Base-by-base conservation (phyloP, 2,888 invertebrate species). In the Trissonchulus sp. region DNA sequence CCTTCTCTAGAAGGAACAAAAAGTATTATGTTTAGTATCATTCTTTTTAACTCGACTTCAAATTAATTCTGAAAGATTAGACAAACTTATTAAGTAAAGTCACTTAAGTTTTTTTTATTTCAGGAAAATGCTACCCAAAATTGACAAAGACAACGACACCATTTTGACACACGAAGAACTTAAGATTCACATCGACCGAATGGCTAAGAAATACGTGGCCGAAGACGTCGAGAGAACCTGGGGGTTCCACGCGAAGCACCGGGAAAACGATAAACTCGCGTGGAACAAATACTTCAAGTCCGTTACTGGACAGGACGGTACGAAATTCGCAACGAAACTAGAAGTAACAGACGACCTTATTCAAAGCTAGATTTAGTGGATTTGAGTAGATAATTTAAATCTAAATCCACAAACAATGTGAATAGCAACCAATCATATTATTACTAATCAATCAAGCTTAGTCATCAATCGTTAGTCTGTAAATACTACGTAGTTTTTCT, bases 211-310 rank as follows among this genome's bases (percentile, higher is more conserved):
- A 33, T 77, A 78, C 30, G 79, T 80, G 8, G 77, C 79, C n/a
- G 79, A 79, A 18, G 80, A 80, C 68, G 77, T 81, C n/a, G 78
- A 81, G 34, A 71, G 78, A 33, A 80, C 80, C 72, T 81, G 81
- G 81, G 76, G 68, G 18, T 80, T 79, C 48, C 81, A 80, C 75
- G 68, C 77, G 68, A 76, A 78, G 62, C 79, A 79, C 1, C 78
- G 79, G 36, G 74, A 79, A 48, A 78, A 78, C 74, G 77, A 79
- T 68, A 79, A 78, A 8, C 65, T 81, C 0, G 68, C 77, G 1
- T 81, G 81, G 81, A 79, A 81, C 36, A 72, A 79, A 62, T 81
- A 81, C 60, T 68, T 77, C 8, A 79, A 79, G 31, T 65, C 68
- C 33, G 76, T 74, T 37, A 81, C 81, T 8, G 81, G 79, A 68